Evolutionary conservation across 2,113 vertebrate species (phyloP), one percentile per base, ranked within the genome.

Genomic region (Campylomormyrus numenius): DNA sequence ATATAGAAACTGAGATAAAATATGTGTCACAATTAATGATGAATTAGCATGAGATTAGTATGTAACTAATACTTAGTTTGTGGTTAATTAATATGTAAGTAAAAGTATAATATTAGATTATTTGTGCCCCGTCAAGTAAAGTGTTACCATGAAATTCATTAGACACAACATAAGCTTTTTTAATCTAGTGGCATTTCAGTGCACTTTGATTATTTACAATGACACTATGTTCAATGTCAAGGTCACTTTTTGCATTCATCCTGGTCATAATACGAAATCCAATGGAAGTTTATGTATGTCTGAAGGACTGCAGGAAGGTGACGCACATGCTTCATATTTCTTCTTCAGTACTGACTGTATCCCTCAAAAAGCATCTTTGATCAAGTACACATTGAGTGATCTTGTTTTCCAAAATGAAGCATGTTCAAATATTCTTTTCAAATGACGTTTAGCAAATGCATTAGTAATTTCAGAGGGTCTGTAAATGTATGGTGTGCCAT

Each of bases 391-490:
- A 77, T 15, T 19, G 31, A 77, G 35, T 42, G 74, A 80, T 42
- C 74, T 19, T 80, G 35, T 80, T 42, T 39, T 80, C 13, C 15
- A 19, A 80, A 80, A 39, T 15, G 31, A 77, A 15, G 11, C 31
- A 39, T 77, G 11, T 77, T 77, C 31, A 77, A 77, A 13, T 77
- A 39, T 35, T 74, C 31, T 74, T 31, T 5, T 11, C 31, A 21
- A 56, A 56, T 56, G 53, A 56, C 5, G 24, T 85, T 48, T n/a
- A n/a, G 83, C 83, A 9, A 24, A 85, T 1, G 10, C 24, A 50
- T 86, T 86, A 50, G 24, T 86, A 3, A 86, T 86, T 50, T 86
- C 46, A 86, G 84, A 50, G 84, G 84, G 84, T 50, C 45, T 50
- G 45, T 86, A 42, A 50, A 46, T 49, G 48, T 27, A 50, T 5